These are phyloP conservation scores for Dicaeum eximium DNA, from an alignment of 2,113 vertebrate genomes.

Conservation along the genomic window DNA sequence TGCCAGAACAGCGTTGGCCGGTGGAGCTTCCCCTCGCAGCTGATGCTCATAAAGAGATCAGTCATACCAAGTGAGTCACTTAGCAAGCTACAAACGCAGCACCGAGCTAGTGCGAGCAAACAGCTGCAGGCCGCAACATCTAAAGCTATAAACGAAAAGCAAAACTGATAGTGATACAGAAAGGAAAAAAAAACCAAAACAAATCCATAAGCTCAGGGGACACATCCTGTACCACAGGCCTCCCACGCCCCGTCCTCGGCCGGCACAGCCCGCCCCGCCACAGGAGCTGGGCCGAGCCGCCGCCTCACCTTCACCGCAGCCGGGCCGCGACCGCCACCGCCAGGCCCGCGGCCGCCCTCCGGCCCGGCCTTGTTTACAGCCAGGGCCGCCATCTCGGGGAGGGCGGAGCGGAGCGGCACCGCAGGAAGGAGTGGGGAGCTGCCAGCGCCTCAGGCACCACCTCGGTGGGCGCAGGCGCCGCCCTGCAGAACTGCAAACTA, in stretches of 20 bases:
- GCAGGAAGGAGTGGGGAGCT: rapidly evolving
- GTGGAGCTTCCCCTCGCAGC: neutral
- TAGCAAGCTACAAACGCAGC: neutral
- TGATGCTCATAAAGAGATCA: neutral
- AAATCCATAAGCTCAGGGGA: too few relatives aligned
- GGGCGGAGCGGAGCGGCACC: rapidly evolving
- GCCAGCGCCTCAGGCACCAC: neutral
- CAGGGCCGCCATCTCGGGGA: slow-evolving; percentile 76
- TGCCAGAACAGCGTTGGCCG: neutral
- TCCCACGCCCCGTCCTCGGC: rapidly evolving
- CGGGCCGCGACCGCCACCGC: neutral
- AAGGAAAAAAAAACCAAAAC: rapidly evolving
- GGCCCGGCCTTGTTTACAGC: slow-evolving; percentile 81
- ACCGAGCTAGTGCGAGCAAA: neutral
- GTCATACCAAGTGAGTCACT: neutral
- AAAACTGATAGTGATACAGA: rapidly evolving
- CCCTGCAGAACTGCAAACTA: neutral
- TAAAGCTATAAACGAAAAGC: neutral
- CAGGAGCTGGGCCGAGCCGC: too few relatives aligned
- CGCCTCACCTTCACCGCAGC: slow-evolving; percentile 84
- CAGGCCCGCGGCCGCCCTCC: slow-evolving; percentile 67
- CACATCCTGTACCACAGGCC: too few relatives aligned
- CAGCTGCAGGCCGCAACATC: rapidly evolving
- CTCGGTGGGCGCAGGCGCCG: neutral
- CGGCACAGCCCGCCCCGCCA: neutral